phyloP scores from a whole-genome alignment of 2,113 vertebrate genomes.

The Vulpes vulpes region DNA sequence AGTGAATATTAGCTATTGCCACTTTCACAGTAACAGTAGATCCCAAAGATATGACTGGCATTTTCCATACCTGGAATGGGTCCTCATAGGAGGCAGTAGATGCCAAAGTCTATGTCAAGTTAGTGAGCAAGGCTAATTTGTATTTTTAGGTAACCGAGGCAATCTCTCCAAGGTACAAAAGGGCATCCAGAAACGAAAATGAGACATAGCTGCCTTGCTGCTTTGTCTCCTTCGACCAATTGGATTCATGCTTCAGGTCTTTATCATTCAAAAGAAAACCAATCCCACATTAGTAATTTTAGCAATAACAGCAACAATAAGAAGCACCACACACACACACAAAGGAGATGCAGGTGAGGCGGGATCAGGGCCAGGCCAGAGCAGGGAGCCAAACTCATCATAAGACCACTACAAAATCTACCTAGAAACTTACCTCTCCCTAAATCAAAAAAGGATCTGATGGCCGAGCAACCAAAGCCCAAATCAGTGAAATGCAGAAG shows the following conservation, averaged over 20 bases:
- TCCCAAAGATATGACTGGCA: neutral
- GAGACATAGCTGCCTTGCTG: neutral
- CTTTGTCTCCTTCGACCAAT: neutral
- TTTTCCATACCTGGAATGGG: neutral
- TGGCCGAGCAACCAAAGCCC: neutral
- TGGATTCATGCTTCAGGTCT: neutral
- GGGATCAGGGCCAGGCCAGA: neutral
- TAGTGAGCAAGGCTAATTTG: neutral
- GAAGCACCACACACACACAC: conserved; percentile 62
- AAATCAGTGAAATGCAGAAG: neutral
- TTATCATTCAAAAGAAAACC: neutral
- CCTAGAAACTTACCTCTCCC: conserved; percentile 30
- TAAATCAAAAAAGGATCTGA: conserved; percentile 36
- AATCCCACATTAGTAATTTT: conserved; percentile 61
- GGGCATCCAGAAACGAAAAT: neutral
- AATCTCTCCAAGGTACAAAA: neutral
- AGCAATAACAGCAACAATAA: neutral
- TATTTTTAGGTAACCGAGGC: neutral
- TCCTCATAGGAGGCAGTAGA: neutral
- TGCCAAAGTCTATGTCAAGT: neutral
- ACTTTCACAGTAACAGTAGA: neutral
- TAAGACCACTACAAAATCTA: neutral
- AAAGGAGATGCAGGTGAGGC: conserved; percentile 59
- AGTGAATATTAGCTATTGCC: neutral
- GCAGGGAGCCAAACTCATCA: conserved; percentile 47